These are phyloP conservation scores for Thecocarcelia acutangulata DNA, from an alignment of 2,888 invertebrate genomes.

Conservation along the genomic window DNA sequence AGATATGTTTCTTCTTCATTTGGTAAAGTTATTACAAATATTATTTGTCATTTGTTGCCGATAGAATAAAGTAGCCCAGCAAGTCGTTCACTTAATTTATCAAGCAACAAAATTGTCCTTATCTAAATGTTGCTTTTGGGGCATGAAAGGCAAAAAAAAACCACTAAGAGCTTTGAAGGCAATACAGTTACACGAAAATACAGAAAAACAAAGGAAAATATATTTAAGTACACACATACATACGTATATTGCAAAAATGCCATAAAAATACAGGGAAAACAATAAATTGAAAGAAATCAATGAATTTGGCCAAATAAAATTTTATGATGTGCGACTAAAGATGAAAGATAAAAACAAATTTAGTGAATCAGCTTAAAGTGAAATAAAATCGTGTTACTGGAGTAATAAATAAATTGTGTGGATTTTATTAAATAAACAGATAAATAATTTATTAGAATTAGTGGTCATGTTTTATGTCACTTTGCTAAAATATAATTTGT, in stretches of 20 bases:
- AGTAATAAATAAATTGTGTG: slow-evolving; percentile 9
- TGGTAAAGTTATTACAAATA: slow-evolving; percentile 37
- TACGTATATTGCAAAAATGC: neutral
- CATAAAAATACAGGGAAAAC: slow-evolving; percentile 1
- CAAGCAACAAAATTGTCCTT: slow-evolving; percentile 7
- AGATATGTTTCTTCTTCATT: neutral
- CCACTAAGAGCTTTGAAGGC: neutral
- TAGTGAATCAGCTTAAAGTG: slow-evolving; percentile 13
- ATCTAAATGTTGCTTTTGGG: slow-evolving; percentile 24
- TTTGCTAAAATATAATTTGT: too few relatives aligned
- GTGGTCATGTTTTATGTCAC: too few relatives aligned
- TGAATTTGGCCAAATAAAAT: slow-evolving; percentile 33
- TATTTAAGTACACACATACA: neutral
- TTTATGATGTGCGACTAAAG: slow-evolving; percentile 7
- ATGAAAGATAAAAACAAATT: neutral
- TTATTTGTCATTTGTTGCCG: slow-evolving; percentile 33
- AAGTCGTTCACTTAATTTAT: slow-evolving; percentile 14
- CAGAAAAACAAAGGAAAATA: slow-evolving; percentile 9
- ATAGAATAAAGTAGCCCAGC: slow-evolving; percentile 49
- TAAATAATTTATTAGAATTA: neutral
- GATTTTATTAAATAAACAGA: neutral
- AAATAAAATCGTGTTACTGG: slow-evolving; percentile 1
- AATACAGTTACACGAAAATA: neutral
- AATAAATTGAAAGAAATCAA: slow-evolving; percentile 45
- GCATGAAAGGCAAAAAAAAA: neutral